Conservation (phyloP, 1,140 invertebrate species). For the Copidosoma floridanum region DNA sequence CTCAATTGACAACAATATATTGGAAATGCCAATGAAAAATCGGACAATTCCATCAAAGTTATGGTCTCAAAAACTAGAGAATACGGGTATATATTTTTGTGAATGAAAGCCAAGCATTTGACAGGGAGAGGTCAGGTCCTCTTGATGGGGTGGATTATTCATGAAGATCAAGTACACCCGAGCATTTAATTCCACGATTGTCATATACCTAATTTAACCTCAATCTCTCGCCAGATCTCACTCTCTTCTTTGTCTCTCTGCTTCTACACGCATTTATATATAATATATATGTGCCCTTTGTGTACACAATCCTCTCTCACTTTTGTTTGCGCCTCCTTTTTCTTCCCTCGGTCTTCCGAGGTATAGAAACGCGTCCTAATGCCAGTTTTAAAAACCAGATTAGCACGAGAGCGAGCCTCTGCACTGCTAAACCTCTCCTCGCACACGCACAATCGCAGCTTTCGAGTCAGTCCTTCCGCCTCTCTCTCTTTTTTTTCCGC, state of each 20-base stretch:
- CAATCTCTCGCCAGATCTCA: slow-evolving; percentile 1
- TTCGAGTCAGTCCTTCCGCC: slow-evolving; percentile 7
- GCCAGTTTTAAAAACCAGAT: slow-evolving; percentile 23
- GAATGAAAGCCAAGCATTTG: too few species aligned
- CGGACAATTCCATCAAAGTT: too few species aligned
- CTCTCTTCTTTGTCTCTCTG: background rate
- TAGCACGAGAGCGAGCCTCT: background rate
- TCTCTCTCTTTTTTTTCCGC: too few species aligned
- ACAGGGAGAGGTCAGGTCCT: too few species aligned
- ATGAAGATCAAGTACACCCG: background rate
- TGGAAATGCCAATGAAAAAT: too few species aligned
- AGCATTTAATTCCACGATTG: slow-evolving; percentile 6
- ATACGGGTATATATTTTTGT: too few species aligned
- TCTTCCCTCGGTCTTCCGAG: background rate
- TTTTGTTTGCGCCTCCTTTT: background rate
- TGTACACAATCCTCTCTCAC: slow-evolving; percentile 3
- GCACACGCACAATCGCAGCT: background rate
- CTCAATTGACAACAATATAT: too few species aligned
- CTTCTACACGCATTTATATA: too few species aligned
- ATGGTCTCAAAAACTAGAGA: too few species aligned
- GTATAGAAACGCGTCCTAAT: background rate
- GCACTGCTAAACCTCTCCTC: too few species aligned
- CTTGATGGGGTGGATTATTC: too few species aligned
- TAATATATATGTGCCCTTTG: too few species aligned
- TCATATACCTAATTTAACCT: slow-evolving; percentile 13